Evolutionary conservation across 2,888 invertebrate genomes (phyloP).

Genomic region (Tinea trinotella): DNA sequence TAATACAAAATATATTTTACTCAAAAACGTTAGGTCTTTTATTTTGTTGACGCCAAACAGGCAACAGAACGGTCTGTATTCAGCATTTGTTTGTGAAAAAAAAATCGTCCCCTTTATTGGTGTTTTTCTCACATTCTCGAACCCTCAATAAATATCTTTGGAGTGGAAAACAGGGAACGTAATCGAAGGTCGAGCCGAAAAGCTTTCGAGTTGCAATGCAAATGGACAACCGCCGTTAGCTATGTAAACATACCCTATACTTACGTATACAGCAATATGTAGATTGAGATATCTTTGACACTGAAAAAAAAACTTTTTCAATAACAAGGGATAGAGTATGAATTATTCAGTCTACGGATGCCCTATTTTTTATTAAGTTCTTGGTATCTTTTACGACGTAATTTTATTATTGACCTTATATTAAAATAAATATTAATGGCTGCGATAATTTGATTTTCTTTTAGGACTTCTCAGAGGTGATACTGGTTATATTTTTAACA

Average conservation of each 20-base stretch:
- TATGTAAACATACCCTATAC: background rate
- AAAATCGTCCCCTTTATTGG: conserved; percentile 18
- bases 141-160: conserved; percentile 10
- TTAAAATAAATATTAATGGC: background rate
- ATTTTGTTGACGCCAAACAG: background rate
- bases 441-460: conserved; percentile 1
- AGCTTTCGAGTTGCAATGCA: conserved; percentile 12
- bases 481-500: background rate
- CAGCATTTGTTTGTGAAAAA: background rate
- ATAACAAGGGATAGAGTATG: conserved; percentile 12
- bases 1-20: background rate
- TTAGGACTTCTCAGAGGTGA: background rate
- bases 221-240: conserved; percentile 3
- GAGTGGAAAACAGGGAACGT: conserved; percentile 3
- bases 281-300: conserved; percentile 15
- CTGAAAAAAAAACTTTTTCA: conserved; percentile 15
- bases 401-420: conserved; percentile 10
- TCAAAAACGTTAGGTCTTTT: background rate
- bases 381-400: conserved; percentile 1
- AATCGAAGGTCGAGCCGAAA: conserved; percentile 16
- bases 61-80: background rate
- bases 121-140: background rate
- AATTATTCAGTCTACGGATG: conserved; percentile 17
- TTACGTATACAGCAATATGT: background rate
- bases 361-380: conserved; percentile 10